phyloP scores from a whole-genome alignment of 2,797 vertebrate species.

The Nannoperca australis region DNA sequence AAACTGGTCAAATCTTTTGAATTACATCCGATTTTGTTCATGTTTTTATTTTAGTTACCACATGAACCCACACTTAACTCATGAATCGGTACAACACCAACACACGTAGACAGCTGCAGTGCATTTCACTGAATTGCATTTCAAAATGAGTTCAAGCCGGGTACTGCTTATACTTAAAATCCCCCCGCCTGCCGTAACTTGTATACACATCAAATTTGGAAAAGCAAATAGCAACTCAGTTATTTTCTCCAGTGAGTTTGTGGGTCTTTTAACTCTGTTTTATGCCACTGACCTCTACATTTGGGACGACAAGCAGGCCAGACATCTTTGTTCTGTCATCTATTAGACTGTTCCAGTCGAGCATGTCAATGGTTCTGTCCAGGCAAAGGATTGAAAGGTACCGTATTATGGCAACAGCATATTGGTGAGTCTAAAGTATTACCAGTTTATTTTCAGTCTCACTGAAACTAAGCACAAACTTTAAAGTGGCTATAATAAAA shows the following conservation, averaged over 20 bases:
- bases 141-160: not conserved
- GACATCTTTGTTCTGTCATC: constrained; percentile 85
- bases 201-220: not conserved
- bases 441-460: not conserved
- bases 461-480: not conserved
- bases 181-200: constrained; percentile 1
- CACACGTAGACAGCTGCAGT: not conserved
- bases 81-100: not conserved
- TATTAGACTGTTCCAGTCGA: constrained; percentile 92
- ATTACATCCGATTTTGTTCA: not conserved
- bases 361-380: constrained; percentile 90
- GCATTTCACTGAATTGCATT: not conserved
- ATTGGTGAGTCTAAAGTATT: not conserved
- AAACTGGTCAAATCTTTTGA: not conserved
- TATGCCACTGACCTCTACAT: constrained; percentile 85
- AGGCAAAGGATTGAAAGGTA: constrained; percentile 9
- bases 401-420: not conserved
- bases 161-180: not conserved
- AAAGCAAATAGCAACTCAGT: not conserved
- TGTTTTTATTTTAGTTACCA: not conserved
- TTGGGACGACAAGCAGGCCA: constrained; percentile 90
- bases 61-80: not conserved
- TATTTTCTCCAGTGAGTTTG: not conserved
- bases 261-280: constrained; percentile 4
- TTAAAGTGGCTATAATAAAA: not conserved